These are phyloP conservation scores for Harpagifer antarcticus DNA, from an alignment of 2,797 vertebrate genomes.

Conservation along the genomic window DNA sequence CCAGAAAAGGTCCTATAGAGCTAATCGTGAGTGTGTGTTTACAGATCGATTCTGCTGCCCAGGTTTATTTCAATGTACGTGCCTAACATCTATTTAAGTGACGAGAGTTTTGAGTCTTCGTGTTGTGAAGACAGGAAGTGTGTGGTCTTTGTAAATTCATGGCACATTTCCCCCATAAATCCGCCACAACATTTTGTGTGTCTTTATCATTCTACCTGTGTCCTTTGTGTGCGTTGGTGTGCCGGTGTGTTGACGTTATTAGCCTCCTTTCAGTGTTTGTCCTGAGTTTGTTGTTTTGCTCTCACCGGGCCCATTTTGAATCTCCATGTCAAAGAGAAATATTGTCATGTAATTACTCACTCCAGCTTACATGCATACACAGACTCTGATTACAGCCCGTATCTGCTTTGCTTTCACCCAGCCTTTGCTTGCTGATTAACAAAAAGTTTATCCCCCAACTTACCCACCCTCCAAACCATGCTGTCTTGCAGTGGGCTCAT, in stretches of 20 bases:
- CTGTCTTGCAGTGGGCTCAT: background rate
- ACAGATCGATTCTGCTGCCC: constrained; percentile 25
- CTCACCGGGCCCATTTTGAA: constrained; percentile 24
- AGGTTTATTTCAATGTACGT: constrained; percentile 35
- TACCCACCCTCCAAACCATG: background rate
- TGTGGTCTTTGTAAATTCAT: constrained; percentile 44
- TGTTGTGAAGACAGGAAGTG: constrained; percentile 13
- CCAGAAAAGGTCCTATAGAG: constrained; percentile 3
- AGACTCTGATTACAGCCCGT: constrained; percentile 32
- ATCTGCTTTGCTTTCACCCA: constrained; percentile 19
- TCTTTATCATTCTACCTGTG: constrained; percentile 41
- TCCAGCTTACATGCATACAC: constrained; percentile 21
- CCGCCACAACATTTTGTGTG: constrained; percentile 13
- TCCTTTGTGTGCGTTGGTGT: constrained; percentile 22
- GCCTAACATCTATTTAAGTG: constrained; percentile 33
- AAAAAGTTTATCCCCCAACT: constrained; percentile 24
- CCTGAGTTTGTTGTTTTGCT: constrained; percentile 26
- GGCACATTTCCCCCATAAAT: constrained; percentile 32
- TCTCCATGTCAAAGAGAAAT: constrained; percentile 53
- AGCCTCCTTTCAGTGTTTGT: constrained; percentile 23
- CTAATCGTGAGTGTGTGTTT: constrained; percentile 37
- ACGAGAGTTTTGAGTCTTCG: constrained; percentile 19
- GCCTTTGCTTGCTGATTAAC: constrained; percentile 34
- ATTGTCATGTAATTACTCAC: constrained; percentile 47
- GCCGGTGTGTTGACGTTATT: constrained; percentile 25